Evolutionary conservation across 1,140 invertebrate species (phyloP).

Genomic region (Drosophila ironensis): DNA sequence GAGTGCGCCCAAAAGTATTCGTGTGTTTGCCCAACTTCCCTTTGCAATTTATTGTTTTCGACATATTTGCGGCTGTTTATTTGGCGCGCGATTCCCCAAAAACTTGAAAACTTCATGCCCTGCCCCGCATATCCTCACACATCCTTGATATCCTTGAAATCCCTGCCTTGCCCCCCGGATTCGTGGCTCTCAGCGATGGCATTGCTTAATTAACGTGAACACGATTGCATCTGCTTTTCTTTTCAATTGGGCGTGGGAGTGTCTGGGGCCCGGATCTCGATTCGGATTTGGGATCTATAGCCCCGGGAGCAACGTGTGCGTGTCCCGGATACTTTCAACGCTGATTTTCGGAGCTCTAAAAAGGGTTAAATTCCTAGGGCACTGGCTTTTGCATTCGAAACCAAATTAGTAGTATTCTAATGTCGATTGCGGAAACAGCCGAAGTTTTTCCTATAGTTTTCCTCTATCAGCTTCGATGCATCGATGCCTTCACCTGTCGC

Average conservation of each 20-base stretch:
- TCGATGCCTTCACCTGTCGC: slow-evolving; percentile 10
- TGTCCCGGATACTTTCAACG: too few species aligned
- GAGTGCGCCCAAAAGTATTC: slow-evolving; percentile 38
- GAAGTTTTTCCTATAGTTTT: neutral
- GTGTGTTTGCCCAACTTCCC: slow-evolving; percentile 22
- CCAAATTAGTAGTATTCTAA: too few species aligned
- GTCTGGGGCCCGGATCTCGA: neutral
- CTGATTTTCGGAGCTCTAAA: too few species aligned
- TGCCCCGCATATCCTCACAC: neutral
- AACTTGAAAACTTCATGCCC: neutral
- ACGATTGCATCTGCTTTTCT: slow-evolving; percentile 26
- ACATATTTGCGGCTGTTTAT: slow-evolving; percentile 71
- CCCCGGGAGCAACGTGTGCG: too few species aligned
- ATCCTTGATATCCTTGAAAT: neutral
- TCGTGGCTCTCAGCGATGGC: slow-evolving; percentile 10
- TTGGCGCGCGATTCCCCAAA: slow-evolving; percentile 25
- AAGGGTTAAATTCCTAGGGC: too few species aligned
- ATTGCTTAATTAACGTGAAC: slow-evolving; percentile 46
- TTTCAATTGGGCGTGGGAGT: slow-evolving; percentile 9
- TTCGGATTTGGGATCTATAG: neutral
- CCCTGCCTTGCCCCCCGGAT: neutral
- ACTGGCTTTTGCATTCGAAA: too few species aligned
- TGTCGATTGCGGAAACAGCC: too few species aligned
- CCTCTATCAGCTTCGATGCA: neutral
- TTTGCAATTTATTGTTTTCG: slow-evolving; percentile 74